Evolutionary conservation across 2,888 invertebrate genomes (phyloP).

Genomic region (Melangyna quadrimaculata): DNA sequence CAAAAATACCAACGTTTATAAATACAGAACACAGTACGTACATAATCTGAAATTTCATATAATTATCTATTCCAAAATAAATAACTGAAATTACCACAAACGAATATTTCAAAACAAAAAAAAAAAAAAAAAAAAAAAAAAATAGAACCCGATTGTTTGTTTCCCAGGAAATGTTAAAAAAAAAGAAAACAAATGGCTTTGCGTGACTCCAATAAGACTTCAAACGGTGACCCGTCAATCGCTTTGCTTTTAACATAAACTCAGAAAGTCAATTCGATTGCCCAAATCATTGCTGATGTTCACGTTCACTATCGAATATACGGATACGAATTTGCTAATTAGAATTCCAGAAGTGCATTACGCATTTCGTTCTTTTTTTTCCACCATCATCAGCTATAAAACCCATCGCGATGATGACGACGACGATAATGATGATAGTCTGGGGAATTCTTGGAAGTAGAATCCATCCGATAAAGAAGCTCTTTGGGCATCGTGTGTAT

Average conservation of each 20-base stretch:
- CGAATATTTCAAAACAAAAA: neutral
- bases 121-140: neutral
- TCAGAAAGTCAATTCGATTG: neutral
- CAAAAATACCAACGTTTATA: neutral
- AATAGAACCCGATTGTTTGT: neutral
- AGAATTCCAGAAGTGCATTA: slow-evolving; percentile 64
- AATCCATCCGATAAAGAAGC: slow-evolving; percentile 43
- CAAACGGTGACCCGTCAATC: slow-evolving; percentile 30
- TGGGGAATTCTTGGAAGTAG: slow-evolving; percentile 45
- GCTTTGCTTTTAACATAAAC: neutral
- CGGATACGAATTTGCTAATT: slow-evolving; percentile 40
- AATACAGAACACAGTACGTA: neutral
- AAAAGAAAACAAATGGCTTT: neutral
- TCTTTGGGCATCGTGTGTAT: slow-evolving; percentile 23
- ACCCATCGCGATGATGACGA: neutral
- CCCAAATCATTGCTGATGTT: slow-evolving; percentile 34
- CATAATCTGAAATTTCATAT: neutral
- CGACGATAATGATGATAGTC: neutral
- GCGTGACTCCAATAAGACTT: slow-evolving; percentile 26
- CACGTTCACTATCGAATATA: slow-evolving; percentile 42
- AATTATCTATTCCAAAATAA: slow-evolving; percentile 33
- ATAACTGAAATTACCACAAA: slow-evolving; percentile 44
- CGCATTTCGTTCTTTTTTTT: slow-evolving; percentile 22
- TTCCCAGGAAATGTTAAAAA: slow-evolving; percentile 39
- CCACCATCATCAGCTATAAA: neutral